phyloP scores from a whole-genome alignment of 2,113 vertebrate genomes.

The Colius striatus region DNA sequence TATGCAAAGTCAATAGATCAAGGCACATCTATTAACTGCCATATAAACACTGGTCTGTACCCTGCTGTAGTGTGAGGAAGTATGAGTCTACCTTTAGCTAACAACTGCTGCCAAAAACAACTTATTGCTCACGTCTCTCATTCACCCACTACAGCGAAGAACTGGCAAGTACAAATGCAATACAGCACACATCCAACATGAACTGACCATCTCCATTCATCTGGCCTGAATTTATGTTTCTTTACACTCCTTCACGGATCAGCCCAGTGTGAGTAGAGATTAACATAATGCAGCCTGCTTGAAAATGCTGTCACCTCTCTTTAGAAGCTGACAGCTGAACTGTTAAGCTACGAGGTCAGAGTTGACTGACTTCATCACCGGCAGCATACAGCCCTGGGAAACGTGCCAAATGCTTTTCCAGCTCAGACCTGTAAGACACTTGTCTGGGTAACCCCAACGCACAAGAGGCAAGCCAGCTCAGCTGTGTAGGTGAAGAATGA shows the following conservation, averaged over 20 bases:
- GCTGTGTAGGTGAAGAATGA: constrained; percentile 48
- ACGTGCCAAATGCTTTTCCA: neutral
- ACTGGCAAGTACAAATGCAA: neutral
- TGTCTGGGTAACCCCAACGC: neutral
- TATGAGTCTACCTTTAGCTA: neutral
- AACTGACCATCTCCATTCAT: neutral
- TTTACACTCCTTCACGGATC: neutral
- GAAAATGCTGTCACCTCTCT: constrained; percentile 24
- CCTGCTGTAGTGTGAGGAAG: neutral
- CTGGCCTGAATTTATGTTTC: neutral
- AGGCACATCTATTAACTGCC: neutral
- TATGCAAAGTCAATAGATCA: neutral
- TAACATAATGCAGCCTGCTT: neutral
- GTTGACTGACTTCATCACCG: constrained; percentile 25
- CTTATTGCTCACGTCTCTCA: neutral
- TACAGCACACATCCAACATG: neutral
- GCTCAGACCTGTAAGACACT: neutral
- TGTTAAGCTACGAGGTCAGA: constrained; percentile 60
- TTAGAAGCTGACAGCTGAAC: constrained; percentile 51
- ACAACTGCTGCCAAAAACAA: neutral
- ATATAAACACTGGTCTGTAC: neutral
- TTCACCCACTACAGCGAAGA: neutral
- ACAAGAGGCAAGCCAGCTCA: neutral
- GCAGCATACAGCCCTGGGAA: neutral
- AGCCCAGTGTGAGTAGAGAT: neutral